These are phyloP conservation scores for Chironomus striatipennis DNA, from an alignment of 1,140 invertebrate genomes.

Conservation along the genomic window DNA sequence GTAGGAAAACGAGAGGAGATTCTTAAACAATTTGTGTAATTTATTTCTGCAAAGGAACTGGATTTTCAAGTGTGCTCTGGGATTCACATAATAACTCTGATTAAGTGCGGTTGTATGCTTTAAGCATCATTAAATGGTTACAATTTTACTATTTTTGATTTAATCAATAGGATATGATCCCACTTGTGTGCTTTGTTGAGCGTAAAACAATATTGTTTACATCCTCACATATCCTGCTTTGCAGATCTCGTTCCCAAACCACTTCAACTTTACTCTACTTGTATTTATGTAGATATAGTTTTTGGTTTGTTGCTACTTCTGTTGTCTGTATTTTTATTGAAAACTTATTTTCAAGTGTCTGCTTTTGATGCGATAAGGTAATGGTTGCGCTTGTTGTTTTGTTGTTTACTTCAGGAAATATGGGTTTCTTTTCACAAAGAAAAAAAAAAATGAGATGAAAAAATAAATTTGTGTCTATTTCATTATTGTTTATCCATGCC, in stretches of 20 bases:
- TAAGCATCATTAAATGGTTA: conserved; percentile 2
- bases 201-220: background rate
- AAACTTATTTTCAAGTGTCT: background rate
- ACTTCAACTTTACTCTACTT: background rate
- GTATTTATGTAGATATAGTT: no score
- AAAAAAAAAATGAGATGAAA: background rate
- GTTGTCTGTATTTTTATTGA: background rate
- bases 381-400: background rate
- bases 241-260: background rate
- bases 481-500: background rate
- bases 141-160: background rate
- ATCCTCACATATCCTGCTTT: background rate
- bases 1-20: background rate
- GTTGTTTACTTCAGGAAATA: no score
- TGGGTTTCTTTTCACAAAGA: no score
- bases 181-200: conserved; percentile 9
- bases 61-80: background rate
- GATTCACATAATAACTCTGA: background rate
- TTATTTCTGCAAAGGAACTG: background rate
- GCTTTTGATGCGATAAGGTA: conserved; percentile 7
- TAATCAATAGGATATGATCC: conserved; percentile 13
- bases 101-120: background rate
- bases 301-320: no score
- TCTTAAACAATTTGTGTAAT: background rate
- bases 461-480: background rate